Conservation (phyloP, 2,113 vertebrate genomes). For the Hiodon tergisus region DNA sequence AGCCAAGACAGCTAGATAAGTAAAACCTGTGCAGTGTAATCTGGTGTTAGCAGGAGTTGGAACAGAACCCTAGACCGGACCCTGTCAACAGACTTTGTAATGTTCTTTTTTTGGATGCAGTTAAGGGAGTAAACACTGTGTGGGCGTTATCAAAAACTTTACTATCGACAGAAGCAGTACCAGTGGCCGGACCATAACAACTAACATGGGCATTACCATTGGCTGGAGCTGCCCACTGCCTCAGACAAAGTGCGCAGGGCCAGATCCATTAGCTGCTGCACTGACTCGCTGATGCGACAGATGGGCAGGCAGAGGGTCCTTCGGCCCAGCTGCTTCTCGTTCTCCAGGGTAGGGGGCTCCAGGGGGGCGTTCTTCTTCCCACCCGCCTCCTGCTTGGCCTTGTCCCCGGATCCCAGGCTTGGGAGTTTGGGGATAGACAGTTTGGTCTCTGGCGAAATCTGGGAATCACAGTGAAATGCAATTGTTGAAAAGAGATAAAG, state of each 20-base stretch:
- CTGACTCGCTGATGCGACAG: conserved; percentile 84
- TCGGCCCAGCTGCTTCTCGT: conserved; percentile 60
- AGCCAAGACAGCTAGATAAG: too few species aligned
- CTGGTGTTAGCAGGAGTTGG: too few species aligned
- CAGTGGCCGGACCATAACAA: too few species aligned
- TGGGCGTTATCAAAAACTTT: too few species aligned
- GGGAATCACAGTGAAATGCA: background rate
- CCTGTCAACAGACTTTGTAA: too few species aligned
- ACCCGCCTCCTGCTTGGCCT: conserved; percentile 31
- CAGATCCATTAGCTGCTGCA: conserved; percentile 84
- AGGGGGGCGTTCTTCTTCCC: background rate
- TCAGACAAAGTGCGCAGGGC: conserved; percentile 81
- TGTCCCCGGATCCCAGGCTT: conserved; percentile 43
- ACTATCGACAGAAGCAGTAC: too few species aligned
- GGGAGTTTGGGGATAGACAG: conserved; percentile 69
- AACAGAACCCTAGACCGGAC: too few species aligned
- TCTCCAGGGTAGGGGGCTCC: conserved; percentile 47
- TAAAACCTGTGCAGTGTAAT: too few species aligned
- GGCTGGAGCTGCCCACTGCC: conserved; percentile 76
- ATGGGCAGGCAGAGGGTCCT: conserved; percentile 74
- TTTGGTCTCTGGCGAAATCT: conserved; percentile 78
- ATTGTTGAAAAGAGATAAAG: background rate
- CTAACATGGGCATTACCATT: conserved; percentile 62
- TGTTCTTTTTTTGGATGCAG: too few species aligned
- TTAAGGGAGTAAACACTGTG: too few species aligned